A percentile compares a stretch with the other conserved stretches of the same genome.
Evolutionary conservation across 2,113 vertebrate genomes (phyloP).

Genomic region (Zootoca vivipara): DNA sequence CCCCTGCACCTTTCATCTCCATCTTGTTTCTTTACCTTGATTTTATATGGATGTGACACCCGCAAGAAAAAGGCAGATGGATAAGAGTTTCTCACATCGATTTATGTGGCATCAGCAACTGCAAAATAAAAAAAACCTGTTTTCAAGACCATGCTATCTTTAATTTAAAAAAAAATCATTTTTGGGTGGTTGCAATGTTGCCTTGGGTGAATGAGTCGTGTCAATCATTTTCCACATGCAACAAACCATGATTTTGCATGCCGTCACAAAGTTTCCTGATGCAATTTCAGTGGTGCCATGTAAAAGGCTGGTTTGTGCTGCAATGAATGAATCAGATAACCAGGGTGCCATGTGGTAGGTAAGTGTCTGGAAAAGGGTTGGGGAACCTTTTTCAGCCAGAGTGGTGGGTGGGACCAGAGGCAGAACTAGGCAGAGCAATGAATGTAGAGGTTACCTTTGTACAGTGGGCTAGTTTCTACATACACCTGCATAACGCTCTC

Average conservation of each 20-base stretch:
- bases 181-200: not conserved
- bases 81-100: slow-evolving; percentile 19
- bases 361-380: too few relatives aligned
- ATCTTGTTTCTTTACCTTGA: slow-evolving; percentile 15
- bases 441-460: too few relatives aligned
- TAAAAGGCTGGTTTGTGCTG: not conserved
- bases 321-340: not conserved
- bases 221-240: not conserved
- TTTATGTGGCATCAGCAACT: not conserved
- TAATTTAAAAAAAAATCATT: not conserved
- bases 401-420: too few relatives aligned
- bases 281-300: not conserved
- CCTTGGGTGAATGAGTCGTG: not conserved
- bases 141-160: not conserved
- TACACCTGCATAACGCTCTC: too few relatives aligned
- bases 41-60: slow-evolving; percentile 15
- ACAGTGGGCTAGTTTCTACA: not conserved
- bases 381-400: too few relatives aligned
- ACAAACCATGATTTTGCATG: not conserved
- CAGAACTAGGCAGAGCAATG: too few relatives aligned
- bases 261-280: not conserved
- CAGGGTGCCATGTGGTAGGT: not conserved
- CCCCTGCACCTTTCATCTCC: slow-evolving; percentile 37
- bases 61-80: slow-evolving; percentile 24
- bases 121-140: slow-evolving; percentile 2